Evolutionary conservation across 2,797 vertebrate species (phyloP).

Genomic region (Prunella strophiata): DNA sequence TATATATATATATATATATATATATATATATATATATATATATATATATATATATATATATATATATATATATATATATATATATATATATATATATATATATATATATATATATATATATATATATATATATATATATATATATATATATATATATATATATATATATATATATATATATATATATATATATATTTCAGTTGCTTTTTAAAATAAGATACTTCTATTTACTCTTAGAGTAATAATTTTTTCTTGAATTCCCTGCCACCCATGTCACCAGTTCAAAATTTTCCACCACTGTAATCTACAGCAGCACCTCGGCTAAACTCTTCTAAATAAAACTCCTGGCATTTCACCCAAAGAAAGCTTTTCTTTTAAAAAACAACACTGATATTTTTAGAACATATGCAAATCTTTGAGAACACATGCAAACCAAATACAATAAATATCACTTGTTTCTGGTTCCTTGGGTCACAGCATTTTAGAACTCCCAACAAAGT

Average conservation of each 20-base stretch:
- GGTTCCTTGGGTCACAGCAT: background rate
- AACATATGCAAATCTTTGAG: background rate
- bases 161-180: too few species aligned
- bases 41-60: too few species aligned
- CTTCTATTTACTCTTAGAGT: background rate
- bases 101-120: too few species aligned
- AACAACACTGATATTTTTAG: background rate
- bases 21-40: background rate
- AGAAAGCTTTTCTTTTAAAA: background rate
- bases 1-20: too few species aligned
- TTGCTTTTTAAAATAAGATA: background rate
- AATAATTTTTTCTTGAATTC: background rate
- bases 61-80: too few species aligned
- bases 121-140: too few species aligned
- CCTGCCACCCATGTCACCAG: background rate
- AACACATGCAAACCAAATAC: background rate
- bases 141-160: too few species aligned
- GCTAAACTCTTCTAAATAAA: background rate
- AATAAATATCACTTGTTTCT: background rate
- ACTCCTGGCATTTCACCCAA: background rate
- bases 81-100: too few species aligned
- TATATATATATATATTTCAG: background rate
- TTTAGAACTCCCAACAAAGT: background rate
- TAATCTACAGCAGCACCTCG: fast-evolving
- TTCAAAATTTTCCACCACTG: background rate